A percentile compares a stretch with the other conserved stretches of the same genome.
These are phyloP conservation scores for Sarcophaga peregrina DNA, from an alignment of 1,140 invertebrate genomes.

Conservation along the genomic window DNA sequence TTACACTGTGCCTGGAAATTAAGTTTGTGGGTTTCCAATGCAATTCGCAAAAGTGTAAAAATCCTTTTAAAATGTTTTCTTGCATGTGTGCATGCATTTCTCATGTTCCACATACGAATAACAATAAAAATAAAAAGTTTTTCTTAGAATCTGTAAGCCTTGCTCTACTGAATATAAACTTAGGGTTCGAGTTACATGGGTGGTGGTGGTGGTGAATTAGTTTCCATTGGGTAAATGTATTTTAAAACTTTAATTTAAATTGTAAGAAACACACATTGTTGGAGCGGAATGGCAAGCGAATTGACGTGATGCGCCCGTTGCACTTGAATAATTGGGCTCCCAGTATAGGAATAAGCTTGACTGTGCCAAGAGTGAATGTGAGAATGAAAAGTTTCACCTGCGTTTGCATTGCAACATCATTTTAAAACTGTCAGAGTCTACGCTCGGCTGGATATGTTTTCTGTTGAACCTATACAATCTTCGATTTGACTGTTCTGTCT, in stretches of 20 bases:
- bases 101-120: background rate
- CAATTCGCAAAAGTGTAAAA: too few species aligned
- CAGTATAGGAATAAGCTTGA: background rate
- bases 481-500: background rate
- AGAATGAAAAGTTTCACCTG: background rate
- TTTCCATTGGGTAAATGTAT: background rate
- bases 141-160: background rate
- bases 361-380: background rate
- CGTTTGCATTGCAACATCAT: background rate
- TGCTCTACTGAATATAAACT: too few species aligned
- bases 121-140: constrained; percentile 17
- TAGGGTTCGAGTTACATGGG: too few species aligned
- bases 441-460: background rate
- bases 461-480: background rate
- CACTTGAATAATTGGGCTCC: background rate
- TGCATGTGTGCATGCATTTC: background rate
- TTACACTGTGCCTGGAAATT: too few species aligned
- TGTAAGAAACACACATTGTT: constrained; percentile 12
- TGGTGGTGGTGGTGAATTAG: background rate
- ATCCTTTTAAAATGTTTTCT: too few species aligned
- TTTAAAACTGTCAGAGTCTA: background rate
- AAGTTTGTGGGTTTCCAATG: too few species aligned
- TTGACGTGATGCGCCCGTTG: background rate
- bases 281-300: background rate
- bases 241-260: constrained; percentile 4